phyloP scores from a whole-genome alignment of 2,797 vertebrate species.

The Urosaurus nigricauda region DNA sequence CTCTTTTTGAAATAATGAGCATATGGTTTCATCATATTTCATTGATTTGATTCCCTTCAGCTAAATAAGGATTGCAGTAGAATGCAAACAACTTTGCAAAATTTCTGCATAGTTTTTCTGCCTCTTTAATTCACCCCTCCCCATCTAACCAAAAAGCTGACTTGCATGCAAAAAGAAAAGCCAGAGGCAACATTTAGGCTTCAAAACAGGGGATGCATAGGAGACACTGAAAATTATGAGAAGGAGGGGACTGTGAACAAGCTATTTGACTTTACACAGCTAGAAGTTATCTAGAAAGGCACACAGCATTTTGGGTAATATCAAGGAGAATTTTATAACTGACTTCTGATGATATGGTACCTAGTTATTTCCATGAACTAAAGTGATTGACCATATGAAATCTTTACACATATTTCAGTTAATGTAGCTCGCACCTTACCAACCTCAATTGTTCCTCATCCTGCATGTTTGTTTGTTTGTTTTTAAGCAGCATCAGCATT shows the following conservation, averaged over 20 bases:
- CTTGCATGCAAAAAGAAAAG: conserved; percentile 65
- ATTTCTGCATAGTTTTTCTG: conserved; percentile 71
- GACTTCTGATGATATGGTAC: not conserved
- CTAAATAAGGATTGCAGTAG: conserved; percentile 78
- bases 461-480: too few relatives aligned
- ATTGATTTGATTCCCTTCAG: conserved; percentile 82
- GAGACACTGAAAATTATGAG: conserved; percentile 28
- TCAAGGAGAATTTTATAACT: not conserved
- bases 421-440: too few relatives aligned
- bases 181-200: conserved; percentile 59
- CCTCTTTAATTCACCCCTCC: conserved; percentile 61
- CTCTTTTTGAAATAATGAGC: conserved; percentile 81
- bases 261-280: not conserved
- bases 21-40: conserved; percentile 85
- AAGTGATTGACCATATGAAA: conserved; percentile 13
- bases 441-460: too few relatives aligned
- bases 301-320: not conserved
- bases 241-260: not conserved
- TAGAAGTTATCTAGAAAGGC: not conserved
- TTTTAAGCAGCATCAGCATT: too few relatives aligned
- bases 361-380: conserved; percentile 11
- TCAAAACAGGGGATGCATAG: conserved; percentile 39
- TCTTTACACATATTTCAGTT: not conserved
- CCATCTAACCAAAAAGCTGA: conserved; percentile 70
- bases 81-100: conserved; percentile 77